Base-by-base conservation (phyloP, 2,888 invertebrate genomes). In the Odontocerum albicorne region DNA sequence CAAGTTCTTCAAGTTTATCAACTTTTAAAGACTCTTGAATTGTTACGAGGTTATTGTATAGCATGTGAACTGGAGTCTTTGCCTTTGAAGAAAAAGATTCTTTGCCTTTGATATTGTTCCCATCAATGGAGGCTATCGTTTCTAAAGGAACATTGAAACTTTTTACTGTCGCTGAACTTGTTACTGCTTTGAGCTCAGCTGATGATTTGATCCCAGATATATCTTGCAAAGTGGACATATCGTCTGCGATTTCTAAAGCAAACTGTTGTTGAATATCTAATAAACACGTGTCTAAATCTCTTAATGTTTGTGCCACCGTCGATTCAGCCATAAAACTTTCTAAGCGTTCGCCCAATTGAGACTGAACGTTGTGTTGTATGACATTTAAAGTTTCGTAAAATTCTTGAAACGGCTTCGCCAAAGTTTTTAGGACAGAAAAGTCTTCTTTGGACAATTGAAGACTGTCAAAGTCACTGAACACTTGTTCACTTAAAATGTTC, bases 141-240 rank as follows among this genome's bases (percentile, higher is more conserved):
- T 69, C 66, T 57, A 68, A 63, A 16, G 62, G 52, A 2, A 67
- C 65, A 57, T 72, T 66, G 63, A 73, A 70, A 20, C 72, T 63
- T 17, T 71, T 63, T 50, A 68, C 67, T 6, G 70, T 69, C 36
- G 69, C 68, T 60, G 66, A 67, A 56, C 72, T 67, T 15, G 70
- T 66, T 8, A 73, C 66, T 52, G 70, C 66, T 47, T 73, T 70
- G n/a, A 74, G 69, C 21, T 80, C 79, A 2, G 79, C 78, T 31
- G 73, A 72, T 1, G 81, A 81, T 68, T 81, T 80, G 13, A 84
- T 72, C 2, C 75, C 79, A 0, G 84, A 81, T 59, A 83, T 70
- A 62, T 82, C 81, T 61, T 80, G 79, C 46, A 82, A 72, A 4
- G 81, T 79, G 3, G 83, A 81, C 64, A 83, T 70, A 35, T 82